Conservation (phyloP, 1,140 invertebrate species). For the Euura saliciscinereae region DNA sequence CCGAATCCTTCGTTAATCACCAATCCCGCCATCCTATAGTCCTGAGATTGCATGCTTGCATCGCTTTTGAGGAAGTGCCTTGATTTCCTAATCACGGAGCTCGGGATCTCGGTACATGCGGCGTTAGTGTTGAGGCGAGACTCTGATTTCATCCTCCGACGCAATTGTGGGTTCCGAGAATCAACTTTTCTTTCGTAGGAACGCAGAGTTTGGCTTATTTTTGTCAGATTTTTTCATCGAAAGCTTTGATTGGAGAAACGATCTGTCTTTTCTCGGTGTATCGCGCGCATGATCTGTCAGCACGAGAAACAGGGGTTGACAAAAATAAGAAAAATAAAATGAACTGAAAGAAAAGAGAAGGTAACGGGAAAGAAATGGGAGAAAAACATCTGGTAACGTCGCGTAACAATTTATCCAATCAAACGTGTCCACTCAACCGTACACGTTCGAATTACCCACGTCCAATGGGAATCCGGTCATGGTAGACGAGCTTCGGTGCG, state of each 20-base stretch:
- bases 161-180: too few species aligned
- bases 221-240: too few species aligned
- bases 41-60: too few species aligned
- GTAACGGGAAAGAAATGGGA: not conserved
- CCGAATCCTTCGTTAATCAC: too few species aligned
- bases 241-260: not conserved
- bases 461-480: constrained; percentile 3
- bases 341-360: not conserved
- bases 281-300: not conserved
- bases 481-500: not conserved
- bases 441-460: not conserved
- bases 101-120: too few species aligned
- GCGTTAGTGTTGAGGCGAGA: too few species aligned
- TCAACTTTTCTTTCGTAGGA: too few species aligned
- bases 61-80: too few species aligned
- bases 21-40: too few species aligned
- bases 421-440: constrained; percentile 6
- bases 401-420: constrained; percentile 4
- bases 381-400: not conserved
- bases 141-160: too few species aligned
- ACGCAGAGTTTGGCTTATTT: too few species aligned
- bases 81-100: too few species aligned
- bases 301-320: not conserved
- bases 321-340: not conserved
- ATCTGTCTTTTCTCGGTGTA: not conserved